Percentiles rank a stretch among this genome's conserved stretches.
Conservation (phyloP, 2,888 invertebrate genomes). For the Ophion slaviceki region DNA sequence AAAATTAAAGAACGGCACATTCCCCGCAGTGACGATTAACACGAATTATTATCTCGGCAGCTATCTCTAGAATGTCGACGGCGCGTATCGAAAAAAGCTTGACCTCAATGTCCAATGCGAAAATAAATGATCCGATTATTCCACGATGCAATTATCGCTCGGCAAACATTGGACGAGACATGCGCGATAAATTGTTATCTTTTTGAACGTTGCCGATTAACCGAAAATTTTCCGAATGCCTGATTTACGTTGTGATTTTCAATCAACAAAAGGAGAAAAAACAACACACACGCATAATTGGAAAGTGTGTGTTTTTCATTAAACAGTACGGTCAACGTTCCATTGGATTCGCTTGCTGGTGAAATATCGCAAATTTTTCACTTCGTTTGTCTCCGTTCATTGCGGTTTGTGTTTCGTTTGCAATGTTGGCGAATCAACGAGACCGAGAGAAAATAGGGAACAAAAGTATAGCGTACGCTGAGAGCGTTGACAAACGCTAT, state of each 20-base stretch:
- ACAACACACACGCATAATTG: not conserved
- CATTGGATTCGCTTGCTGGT: slow-evolving; percentile 5
- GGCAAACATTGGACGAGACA: no score
- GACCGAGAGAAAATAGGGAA: slow-evolving; percentile 35
- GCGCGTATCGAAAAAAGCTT: no score
- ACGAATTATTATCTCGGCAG: no score
- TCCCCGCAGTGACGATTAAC: no score
- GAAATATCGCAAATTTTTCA: slow-evolving; percentile 38
- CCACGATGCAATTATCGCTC: not conserved
- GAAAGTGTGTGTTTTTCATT: slow-evolving; percentile 41
- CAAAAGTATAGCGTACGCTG: slow-evolving; percentile 19
- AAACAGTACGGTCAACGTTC: slow-evolving; percentile 54
- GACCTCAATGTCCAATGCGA: no score
- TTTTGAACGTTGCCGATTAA: not conserved
- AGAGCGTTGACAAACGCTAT: slow-evolving; percentile 34
- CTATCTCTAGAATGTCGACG: no score
- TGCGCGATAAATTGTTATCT: no score
- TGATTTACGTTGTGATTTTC: slow-evolving; percentile 25
- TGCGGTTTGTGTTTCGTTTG: slow-evolving; percentile 53
- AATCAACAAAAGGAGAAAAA: slow-evolving; percentile 8
- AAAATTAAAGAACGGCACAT: no score
- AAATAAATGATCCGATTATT: no score
- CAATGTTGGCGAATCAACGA: slow-evolving; percentile 56
- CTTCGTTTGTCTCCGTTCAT: slow-evolving; percentile 45
- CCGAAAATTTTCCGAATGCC: not conserved